Conservation (phyloP, 1,140 invertebrate species). For the Streblospio benedicti region DNA sequence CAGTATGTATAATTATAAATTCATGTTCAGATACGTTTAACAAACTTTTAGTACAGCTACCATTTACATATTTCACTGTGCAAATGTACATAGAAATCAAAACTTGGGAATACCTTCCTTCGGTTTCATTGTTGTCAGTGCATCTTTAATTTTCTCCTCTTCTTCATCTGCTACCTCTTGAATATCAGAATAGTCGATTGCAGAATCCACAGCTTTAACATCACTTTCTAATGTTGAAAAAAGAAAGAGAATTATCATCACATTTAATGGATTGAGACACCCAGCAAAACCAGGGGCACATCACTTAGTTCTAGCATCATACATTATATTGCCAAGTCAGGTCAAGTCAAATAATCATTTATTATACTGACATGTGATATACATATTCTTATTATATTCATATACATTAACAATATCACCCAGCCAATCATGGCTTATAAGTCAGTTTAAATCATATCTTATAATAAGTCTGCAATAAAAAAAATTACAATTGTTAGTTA, state of each 20-base stretch:
- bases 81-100: not conserved
- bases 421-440: no score
- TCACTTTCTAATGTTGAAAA: conserved; percentile 5
- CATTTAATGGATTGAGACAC: not conserved
- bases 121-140: not conserved
- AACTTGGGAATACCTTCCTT: not conserved
- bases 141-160: conserved; percentile 19
- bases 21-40: not conserved
- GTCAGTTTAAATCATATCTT: not conserved
- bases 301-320: no score
- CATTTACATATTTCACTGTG: not conserved
- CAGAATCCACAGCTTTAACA: conserved; percentile 49
- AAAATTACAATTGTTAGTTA: no score
- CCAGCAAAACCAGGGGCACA: no score
- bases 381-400: not conserved
- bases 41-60: not conserved
- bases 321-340: no score
- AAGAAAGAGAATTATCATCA: conserved; percentile 41
- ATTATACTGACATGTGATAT: no score
- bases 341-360: no score
- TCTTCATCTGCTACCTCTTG: conserved; percentile 76
- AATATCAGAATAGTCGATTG: conserved; percentile 87
- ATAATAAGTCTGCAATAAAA: not conserved
- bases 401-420: not conserved
- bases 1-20: not conserved